Evolutionary conservation across 2,888 invertebrate species (phyloP).

Genomic region (Pristionchus exspectatus): DNA sequence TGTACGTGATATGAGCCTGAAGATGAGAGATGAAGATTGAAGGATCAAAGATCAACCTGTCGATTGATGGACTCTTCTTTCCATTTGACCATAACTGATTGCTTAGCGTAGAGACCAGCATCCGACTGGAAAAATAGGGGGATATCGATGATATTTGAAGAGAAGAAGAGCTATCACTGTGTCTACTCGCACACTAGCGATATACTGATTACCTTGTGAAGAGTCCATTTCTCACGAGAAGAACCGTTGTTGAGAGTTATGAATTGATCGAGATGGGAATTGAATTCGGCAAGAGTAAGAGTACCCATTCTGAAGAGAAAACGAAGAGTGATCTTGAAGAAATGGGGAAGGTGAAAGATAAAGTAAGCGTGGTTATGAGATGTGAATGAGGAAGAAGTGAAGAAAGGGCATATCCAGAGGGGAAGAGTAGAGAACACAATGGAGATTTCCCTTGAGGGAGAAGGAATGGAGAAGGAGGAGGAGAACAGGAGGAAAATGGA

Average conservation of each 20-base stretch:
- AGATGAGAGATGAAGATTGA: background rate
- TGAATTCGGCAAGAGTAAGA: background rate
- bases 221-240: conserved; percentile 49
- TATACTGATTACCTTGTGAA: conserved; percentile 21
- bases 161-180: background rate
- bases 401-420: background rate
- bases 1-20: conserved; percentile 67
- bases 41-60: conserved; percentile 43
- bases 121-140: conserved; percentile 52
- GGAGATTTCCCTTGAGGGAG: background rate
- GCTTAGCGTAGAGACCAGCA: conserved; percentile 58
- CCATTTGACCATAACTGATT: conserved; percentile 59
- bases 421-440: conserved; percentile 14
- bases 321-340: background rate
- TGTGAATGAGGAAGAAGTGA: background rate
- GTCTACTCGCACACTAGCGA: too few species aligned
- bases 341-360: background rate
- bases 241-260: conserved; percentile 4
- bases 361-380: background rate
- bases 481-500: conserved; percentile 40
- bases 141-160: background rate
- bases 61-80: conserved; percentile 57
- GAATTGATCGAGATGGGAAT: conserved; percentile 28
- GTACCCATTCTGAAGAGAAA: conserved; percentile 38
- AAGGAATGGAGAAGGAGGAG: conserved; percentile 28